A percentile compares a stretch with the other conserved stretches of the same genome.
These are phyloP conservation scores for Tridacna gigas DNA, from an alignment of 2,888 invertebrate genomes.

Conservation along the genomic window DNA sequence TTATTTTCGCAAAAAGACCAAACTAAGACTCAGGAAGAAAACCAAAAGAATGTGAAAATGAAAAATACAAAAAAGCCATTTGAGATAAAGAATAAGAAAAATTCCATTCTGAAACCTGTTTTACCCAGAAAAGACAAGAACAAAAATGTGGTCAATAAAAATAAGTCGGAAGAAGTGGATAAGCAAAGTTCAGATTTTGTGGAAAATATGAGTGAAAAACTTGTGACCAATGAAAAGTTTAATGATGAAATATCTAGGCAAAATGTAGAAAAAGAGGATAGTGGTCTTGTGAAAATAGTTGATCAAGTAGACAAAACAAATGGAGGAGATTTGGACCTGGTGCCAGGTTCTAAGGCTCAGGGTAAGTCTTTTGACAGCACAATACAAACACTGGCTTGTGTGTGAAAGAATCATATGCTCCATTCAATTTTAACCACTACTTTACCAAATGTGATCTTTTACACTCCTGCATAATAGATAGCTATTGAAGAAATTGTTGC, in stretches of 20 bases:
- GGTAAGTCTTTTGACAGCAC: background rate
- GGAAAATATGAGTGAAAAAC: conserved; percentile 4
- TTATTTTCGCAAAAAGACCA: conserved; percentile 50
- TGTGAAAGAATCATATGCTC: background rate
- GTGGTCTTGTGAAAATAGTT: conserved; percentile 22
- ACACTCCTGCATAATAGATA: too few species aligned
- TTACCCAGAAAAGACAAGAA: conserved; percentile 19
- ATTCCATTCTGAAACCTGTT: conserved; percentile 20
- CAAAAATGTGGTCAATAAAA: conserved; percentile 19
- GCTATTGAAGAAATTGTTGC: too few species aligned
- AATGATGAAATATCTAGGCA: background rate
- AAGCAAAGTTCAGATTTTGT: background rate
- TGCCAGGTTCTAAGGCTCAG: background rate
- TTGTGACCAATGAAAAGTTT: background rate
- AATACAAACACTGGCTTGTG: background rate
- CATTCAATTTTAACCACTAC: too few species aligned
- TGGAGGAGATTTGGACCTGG: background rate
- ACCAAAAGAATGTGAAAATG: background rate
- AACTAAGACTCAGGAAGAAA: conserved; percentile 12
- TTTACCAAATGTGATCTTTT: too few species aligned
- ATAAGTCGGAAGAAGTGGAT: conserved; percentile 1
- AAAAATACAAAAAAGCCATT: background rate
- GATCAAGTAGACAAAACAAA: background rate
- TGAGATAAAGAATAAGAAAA: conserved; percentile 28
- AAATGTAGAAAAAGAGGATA: background rate